Percentiles rank a stretch among this genome's conserved stretches.
Evolutionary conservation across 2,113 vertebrate species (phyloP).

Genomic region (Orientallactaga bullata): DNA sequence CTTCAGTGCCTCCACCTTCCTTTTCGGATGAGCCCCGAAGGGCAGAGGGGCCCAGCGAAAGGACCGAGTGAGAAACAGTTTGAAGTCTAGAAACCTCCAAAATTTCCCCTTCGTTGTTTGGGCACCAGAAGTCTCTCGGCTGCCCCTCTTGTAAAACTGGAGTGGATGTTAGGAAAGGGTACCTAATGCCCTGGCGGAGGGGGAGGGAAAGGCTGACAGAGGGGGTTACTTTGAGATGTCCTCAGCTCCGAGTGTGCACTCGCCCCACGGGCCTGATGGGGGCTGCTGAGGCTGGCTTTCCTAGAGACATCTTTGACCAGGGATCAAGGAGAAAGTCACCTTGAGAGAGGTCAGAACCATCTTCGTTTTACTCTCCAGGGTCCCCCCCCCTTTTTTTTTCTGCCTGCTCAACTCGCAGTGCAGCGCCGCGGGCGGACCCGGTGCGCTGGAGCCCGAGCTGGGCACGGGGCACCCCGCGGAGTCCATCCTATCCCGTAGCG

Average conservation of each 20-base stretch:
- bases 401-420: not conserved
- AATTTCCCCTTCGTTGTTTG: slow-evolving; percentile 1
- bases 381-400: not conserved
- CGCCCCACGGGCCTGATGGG: not conserved
- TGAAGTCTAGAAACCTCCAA: slow-evolving; percentile 58
- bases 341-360: not conserved
- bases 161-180: not conserved
- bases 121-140: not conserved
- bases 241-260: not conserved
- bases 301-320: not conserved
- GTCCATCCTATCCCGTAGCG: not conserved
- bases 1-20: slow-evolving; percentile 23
- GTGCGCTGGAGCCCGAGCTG: fast-evolving
- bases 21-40: slow-evolving; percentile 66
- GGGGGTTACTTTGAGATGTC: not conserved
- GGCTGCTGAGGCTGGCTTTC: not conserved
- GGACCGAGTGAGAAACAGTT: slow-evolving; percentile 11
- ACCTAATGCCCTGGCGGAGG: not conserved
- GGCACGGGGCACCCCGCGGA: not conserved
- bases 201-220: not conserved
- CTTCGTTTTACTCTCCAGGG: not conserved
- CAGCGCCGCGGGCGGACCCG: fast-evolving
- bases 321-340: not conserved
- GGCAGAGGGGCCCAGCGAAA: slow-evolving; percentile 35
- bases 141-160: not conserved